Evolutionary conservation across 2,113 vertebrate species (phyloP), one percentile per base, ranked within the genome.

Genomic region (Salminus brasiliensis): DNA sequence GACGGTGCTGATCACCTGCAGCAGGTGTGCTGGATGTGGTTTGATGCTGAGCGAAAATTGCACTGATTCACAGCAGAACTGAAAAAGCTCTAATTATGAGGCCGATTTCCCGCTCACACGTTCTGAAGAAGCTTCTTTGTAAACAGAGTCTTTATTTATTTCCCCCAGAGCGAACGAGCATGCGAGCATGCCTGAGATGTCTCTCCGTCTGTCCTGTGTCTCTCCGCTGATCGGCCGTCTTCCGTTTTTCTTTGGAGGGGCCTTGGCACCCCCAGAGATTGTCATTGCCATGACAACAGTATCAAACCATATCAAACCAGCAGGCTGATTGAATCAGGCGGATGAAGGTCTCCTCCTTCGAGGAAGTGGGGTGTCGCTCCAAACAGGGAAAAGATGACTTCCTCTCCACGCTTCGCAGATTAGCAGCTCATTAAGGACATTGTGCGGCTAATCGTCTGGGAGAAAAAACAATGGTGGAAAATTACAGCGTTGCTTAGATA

Each of bases 221-320:
- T 18, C 55, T 65, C 45, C 13, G 39, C 10, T 25, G 36, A 74
- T 84, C 67, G 65, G 49, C 27, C 27, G 66, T 43, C 12, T 49
- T 49, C 21, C 4, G 16, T 21, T 49, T 74, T 52, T 52, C 23
- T 11, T 21, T 15, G 32, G 25, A n/a, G 29, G 18, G 5, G 66
- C 25, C 27, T 2, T 53, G 59, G 30, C 66, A 69, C 66, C 70
- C n/a, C 13, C 43, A 11, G 76, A 67, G 71, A 67, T 66, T 71
- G 62, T 55, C 41, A 63, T 79, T n/a, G 10, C 72, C 68, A 84
- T 77, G 78, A 73, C 78, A 59, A 74, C 74, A 52, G 49, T 34
- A 74, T 63, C 79, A 84, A 77, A 74, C 63, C 65, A 43, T 21
- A 49, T 49, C 47, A 49, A 18, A 49, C 11, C 47, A 49, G 60